Evolutionary conservation across 37 sponge, comb jelly and placozoan species (phyloP), one percentile per base, ranked within the genome.

Genomic region (Cladorhizidae sp.): DNA sequence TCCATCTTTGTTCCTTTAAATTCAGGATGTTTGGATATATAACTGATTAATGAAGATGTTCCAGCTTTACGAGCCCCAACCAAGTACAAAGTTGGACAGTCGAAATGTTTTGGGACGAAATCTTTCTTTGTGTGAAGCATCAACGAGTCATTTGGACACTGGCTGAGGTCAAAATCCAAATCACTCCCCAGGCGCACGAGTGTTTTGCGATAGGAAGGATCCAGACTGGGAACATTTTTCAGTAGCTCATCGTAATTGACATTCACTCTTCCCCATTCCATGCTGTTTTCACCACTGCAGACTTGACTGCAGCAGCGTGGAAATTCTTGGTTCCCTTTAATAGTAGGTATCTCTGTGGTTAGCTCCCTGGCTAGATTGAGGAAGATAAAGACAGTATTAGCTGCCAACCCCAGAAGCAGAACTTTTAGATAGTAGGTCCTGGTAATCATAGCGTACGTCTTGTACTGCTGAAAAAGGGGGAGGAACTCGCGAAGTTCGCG

Each of bases 61-160:
- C 94, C 94, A 55, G 85, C 90, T 43, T 94, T 94, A 23, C 94
- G 74, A 15, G 91, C 86, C 20, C 94, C 94, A 45, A 94, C 87
- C 26, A 94, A 79, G 69, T 87, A 94, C 38, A 94, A 70, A n/a
- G 80, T 75, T 8, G 94, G 94, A 67, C 94, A 94, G 73, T 87
- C 78, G 49, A 51, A 26, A 54, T 87, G 94, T 0, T 37, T 26
- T n/a, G 87, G 83, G 18, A 22, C 20, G 35, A 77, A 62, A 22
- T 71, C 77, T 37, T 58, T 55, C 29, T 67, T 0, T 0, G 21
- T 1, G 0, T 22, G 21, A 5, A 33, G 40, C 80, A 83, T 76
- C 21, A 85, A 18, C 3, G 87, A 86, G 22, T 43, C 64, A 36
- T 64, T 3, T 0, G 87, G 92, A 51, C 92, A 91, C 0, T 72